Base-by-base conservation (phyloP, 2,888 invertebrate genomes). In the Idaea dimidiata region DNA sequence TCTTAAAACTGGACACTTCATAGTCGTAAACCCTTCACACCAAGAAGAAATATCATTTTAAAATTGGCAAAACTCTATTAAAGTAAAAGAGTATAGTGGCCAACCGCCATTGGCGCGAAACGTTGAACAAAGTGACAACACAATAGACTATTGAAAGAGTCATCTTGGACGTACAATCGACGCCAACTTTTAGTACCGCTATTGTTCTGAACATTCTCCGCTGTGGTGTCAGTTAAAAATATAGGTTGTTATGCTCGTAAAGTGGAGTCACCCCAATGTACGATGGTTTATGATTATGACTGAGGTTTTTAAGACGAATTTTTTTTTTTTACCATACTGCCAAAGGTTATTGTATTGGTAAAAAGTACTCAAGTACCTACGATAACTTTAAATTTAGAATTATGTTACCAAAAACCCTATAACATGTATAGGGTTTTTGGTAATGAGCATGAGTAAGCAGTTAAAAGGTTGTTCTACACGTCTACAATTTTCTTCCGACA, bases 1-100 rank as follows among this genome's bases (percentile, higher is more conserved):
- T 24, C 24, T 24, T 24, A 24, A 24, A 24, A n/a, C n/a, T n/a
- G n/a, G 24, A 24, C 1, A 24, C 24, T 24, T 24, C 1, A 1
- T 3, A 24, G 24, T 24, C 24, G 24, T 24, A 24, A 3, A 24
- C 24, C 5, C 24, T 24, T 24, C 7, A 43, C 8, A 43, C 10
- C 7, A 32, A 32, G 32, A 32, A 43, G 14, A 43, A 43, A 43
- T 43, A 8, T 43, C 14, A 43, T 10, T 43, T 43, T 43, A 43
- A 43, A 43, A 43, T 43, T 43, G 43, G 43, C 43, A 43, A 43
- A 43, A 43, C 43, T 43, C 43, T 43, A 43, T 43, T 43, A 43
- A 43, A 43, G 43, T 43, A 43, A 43, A 14, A 14, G 43, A 43
- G 10, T 43, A 43, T 43, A 8, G 43, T 10, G 43, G 43, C 43